Evolutionary conservation across 2,888 invertebrate species (phyloP).

Genomic region (Caenorhabditis virilis): DNA sequence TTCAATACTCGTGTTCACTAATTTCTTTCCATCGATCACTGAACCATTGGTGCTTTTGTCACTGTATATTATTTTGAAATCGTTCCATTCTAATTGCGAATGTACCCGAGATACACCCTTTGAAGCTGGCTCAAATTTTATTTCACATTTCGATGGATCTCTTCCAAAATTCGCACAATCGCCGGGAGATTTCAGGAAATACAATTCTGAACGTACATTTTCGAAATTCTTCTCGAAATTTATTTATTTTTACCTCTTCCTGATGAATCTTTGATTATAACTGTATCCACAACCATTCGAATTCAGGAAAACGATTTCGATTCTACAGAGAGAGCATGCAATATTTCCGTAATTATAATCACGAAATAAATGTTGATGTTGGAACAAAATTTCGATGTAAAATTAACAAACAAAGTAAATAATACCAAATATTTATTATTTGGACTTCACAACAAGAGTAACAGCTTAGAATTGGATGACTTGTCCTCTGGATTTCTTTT

Average conservation of each 20-base stretch:
- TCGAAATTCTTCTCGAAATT: too few relatives aligned
- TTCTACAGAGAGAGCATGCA: too few relatives aligned
- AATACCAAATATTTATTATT: not conserved
- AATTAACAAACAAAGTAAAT: too few relatives aligned
- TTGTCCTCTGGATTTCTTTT: conserved; percentile 88
- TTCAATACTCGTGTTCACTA: not conserved
- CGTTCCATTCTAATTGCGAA: conserved; percentile 29
- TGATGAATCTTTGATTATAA: conserved; percentile 15
- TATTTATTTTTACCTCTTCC: too few relatives aligned
- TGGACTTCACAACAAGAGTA: conserved; percentile 1
- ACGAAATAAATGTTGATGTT: too few relatives aligned
- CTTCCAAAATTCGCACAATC: conserved; percentile 27
- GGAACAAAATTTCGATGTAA: too few relatives aligned
- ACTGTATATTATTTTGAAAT: conserved; percentile 9
- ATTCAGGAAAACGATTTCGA: too few relatives aligned
- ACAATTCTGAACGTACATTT: conserved; percentile 17
- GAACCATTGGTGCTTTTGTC: conserved; percentile 29
- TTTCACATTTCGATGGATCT: conserved; percentile 28
- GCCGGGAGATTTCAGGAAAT: conserved; percentile 1
- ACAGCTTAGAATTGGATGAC: conserved; percentile 69
- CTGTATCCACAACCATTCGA: too few relatives aligned
- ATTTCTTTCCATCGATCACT: conserved; percentile 5
- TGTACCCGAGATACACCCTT: conserved; percentile 38
- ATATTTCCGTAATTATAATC: too few relatives aligned
- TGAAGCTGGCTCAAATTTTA: conserved; percentile 28